These are phyloP conservation scores for Microplitis mediator DNA, from an alignment of 1,140 invertebrate species.

Conservation along the genomic window DNA sequence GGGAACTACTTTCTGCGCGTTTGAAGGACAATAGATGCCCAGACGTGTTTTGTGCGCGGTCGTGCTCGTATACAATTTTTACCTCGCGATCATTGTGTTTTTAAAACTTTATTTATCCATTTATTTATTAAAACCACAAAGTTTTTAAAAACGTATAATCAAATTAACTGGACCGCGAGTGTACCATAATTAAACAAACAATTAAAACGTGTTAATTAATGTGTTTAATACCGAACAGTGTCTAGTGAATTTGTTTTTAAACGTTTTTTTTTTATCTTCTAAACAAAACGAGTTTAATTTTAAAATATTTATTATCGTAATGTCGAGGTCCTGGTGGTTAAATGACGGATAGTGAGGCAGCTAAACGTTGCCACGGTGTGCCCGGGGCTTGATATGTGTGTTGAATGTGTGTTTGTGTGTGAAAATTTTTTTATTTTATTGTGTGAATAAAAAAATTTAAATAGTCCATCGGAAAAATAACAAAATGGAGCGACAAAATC, in stretches of 20 bases:
- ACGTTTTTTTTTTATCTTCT: not conserved
- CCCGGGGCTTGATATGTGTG: conserved; percentile 55
- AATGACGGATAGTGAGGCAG: conserved; percentile 48
- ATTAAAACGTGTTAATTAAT: not conserved
- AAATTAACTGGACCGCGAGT: no score
- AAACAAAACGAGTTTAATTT: not conserved
- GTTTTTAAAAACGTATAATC: conserved; percentile 39
- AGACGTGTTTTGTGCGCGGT: conserved; percentile 62
- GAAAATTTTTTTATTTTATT: conserved; percentile 30
- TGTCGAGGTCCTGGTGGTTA: conserved; percentile 31
- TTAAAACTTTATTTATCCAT: conserved; percentile 26
- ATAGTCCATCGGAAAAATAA: not conserved
- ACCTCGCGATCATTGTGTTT: conserved; percentile 32
- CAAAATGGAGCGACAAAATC: conserved; percentile 23
- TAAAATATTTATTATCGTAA: not conserved
- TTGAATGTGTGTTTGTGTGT: conserved; percentile 50
- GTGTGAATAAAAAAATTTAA: conserved; percentile 32
- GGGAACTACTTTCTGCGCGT: conserved; percentile 62
- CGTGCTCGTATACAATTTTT: conserved; percentile 49
- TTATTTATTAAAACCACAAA: conserved; percentile 15
- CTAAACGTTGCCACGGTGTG: conserved; percentile 45
- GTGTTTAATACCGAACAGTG: not conserved
- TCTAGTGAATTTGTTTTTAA: not conserved
- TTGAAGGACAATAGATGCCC: conserved; percentile 60
- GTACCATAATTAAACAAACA: no score